A percentile compares a stretch with the other conserved stretches of the same genome.
Evolutionary conservation across 2,888 invertebrate species (phyloP).

Genomic region (Thysanoteuthis rhombus): DNA sequence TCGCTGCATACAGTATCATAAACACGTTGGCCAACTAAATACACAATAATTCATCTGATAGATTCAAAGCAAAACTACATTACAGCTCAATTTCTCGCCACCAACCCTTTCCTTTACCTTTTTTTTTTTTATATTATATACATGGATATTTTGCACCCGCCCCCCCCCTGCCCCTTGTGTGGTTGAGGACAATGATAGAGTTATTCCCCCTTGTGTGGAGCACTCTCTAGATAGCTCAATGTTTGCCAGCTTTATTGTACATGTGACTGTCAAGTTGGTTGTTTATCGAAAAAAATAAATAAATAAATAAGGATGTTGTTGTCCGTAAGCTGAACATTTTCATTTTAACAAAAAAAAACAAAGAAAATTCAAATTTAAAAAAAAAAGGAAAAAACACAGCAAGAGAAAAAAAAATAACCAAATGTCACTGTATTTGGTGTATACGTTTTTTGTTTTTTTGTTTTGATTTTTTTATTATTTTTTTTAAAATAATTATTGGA

Average conservation of each 20-base stretch:
- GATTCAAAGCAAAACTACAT: not conserved
- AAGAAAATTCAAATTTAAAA: not conserved
- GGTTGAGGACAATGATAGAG: constrained; percentile 13
- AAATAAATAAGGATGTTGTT: not conserved
- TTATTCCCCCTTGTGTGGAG: constrained; percentile 21
- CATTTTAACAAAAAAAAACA: not conserved
- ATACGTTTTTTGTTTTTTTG: not conserved
- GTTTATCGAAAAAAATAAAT: not conserved
- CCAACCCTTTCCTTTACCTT: not conserved
- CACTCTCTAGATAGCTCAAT: constrained; percentile 18
- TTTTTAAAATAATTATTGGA: not conserved
- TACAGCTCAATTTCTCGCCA: not conserved
- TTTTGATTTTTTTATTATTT: not conserved
- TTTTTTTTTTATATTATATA: not conserved
- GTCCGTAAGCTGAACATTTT: constrained; percentile 12
- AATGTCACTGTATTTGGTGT: not conserved
- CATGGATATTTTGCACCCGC: not conserved
- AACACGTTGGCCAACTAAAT: not conserved
- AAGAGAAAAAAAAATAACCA: not conserved
- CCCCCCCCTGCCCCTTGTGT: not conserved
- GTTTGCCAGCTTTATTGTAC: constrained; percentile 31
- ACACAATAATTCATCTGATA: not conserved
- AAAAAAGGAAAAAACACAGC: no score
- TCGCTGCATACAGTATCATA: not conserved
- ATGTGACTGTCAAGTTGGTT: not conserved